Conservation (phyloP, 2,797 vertebrate genomes). For the Molossus molossus region DNA sequence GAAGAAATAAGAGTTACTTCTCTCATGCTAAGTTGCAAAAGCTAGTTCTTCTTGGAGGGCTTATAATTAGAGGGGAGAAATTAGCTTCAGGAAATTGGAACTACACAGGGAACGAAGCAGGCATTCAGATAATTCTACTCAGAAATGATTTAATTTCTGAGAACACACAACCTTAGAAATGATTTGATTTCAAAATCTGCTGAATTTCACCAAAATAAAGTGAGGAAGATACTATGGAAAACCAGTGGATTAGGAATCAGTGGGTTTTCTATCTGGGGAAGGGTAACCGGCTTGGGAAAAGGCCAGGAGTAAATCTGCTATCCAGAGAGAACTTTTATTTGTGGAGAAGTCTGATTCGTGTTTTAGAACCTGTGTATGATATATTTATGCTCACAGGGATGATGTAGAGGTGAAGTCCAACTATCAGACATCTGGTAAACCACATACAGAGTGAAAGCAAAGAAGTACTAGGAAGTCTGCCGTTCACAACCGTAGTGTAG, state of each 20-base stretch:
- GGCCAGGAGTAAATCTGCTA: neutral
- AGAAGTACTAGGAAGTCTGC: neutral
- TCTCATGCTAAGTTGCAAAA: slow-evolving; percentile 72
- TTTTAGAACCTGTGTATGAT: neutral
- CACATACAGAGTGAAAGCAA: neutral
- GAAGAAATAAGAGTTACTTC: slow-evolving; percentile 71
- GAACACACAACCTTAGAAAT: neutral
- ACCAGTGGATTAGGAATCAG: slow-evolving; percentile 55
- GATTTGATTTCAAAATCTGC: neutral
- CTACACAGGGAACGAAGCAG: slow-evolving; percentile 28
- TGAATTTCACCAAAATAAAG: slow-evolving; percentile 60
- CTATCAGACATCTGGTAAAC: neutral
- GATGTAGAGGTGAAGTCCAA: neutral
- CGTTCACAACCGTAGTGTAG: neutral
- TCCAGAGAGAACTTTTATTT: neutral
- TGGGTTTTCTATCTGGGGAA: neutral
- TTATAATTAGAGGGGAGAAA: slow-evolving; percentile 75
- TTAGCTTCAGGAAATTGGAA: slow-evolving; percentile 74
- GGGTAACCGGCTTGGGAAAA: neutral
- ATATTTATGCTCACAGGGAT: neutral
- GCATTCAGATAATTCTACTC: slow-evolving; percentile 50
- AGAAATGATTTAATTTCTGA: slow-evolving; percentile 10
- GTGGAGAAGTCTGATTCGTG: neutral
- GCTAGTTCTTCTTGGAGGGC: slow-evolving; percentile 57
- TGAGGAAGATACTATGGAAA: slow-evolving; percentile 13